Conservation (phyloP, 2,113 vertebrate genomes). For the Aspiorhynchus laticeps region DNA sequence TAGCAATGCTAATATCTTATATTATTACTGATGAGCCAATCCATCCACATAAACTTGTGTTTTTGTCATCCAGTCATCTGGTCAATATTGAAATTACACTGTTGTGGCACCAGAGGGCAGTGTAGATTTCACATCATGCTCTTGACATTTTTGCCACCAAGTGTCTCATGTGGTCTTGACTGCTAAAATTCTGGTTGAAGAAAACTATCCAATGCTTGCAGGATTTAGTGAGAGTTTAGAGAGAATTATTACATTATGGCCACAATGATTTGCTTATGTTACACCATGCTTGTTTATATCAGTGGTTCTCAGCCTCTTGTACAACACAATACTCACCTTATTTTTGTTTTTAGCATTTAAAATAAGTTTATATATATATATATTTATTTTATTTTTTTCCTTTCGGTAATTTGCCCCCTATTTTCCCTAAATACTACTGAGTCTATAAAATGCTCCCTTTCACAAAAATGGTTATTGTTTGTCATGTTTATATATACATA, state of each 20-base stretch:
- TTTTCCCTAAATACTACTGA: too few relatives aligned
- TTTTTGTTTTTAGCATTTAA: too few relatives aligned
- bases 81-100: neutral
- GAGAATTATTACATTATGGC: neutral
- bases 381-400: too few relatives aligned
- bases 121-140: neutral
- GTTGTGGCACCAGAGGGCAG: conserved; percentile 38
- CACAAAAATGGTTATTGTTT: too few relatives aligned
- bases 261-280: neutral
- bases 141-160: neutral
- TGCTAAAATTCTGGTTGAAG: neutral
- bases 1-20: neutral
- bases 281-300: neutral
- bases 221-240: too few relatives aligned
- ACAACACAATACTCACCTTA: too few relatives aligned
- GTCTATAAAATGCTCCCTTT: too few relatives aligned
- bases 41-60: neutral
- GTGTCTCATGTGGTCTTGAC: neutral
- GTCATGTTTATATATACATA: too few relatives aligned
- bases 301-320: neutral
- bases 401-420: too few relatives aligned
- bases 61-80: neutral
- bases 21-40: neutral
- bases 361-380: too few relatives aligned
- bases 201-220: neutral